Evolutionary conservation across 2,113 vertebrate species (phyloP), one percentile per base, ranked within the genome.

Genomic region (Pseudolaguvia tuberculata): DNA sequence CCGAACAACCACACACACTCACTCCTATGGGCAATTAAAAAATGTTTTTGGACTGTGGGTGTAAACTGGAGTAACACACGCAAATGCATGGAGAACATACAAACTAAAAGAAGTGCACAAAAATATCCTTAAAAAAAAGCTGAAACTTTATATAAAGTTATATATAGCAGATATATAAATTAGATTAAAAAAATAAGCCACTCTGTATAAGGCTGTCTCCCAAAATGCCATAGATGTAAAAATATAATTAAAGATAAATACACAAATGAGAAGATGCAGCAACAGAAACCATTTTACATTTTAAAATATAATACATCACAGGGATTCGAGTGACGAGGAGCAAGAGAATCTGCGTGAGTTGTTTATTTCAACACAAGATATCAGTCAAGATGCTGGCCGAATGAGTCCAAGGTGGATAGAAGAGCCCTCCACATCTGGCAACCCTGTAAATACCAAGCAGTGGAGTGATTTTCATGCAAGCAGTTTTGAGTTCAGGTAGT

Each of bases 271-370:
- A 23, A 10, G 42, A 47, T 3, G 7, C 42, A 65, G 10, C n/a
- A 15, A 17, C 17, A 25, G 17, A 48, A 66, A 48, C 62, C 7
- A 1, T 45, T n/a, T 3, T 23, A 47, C 61, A n/a, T 5, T 4
- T 65, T 47, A 15, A 47, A 65, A 65, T 18, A 14, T 25, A 65
- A 48, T 18, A 18, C 15, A 27, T 66, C 63, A 48, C 87, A 96
- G 94, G 56, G 94, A 94, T 78, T 95, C 93, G 76, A 93, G 92
- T 0, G 94, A 95, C 0, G 92, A 94, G 1, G 92, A 96, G 29
- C 83, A 70, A 0, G 69, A 82, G 6, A 56, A 0, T 25, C 79
- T 90, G 3, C 86, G 85, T 88, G 53, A 81, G 29, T 79, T 70
- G 0, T 85, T 89, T 0, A 61, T 75, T 39, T 23, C n/a, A 0